phyloP scores from a whole-genome alignment of 1,140 invertebrate genomes.

The Drosophila bocki region DNA sequence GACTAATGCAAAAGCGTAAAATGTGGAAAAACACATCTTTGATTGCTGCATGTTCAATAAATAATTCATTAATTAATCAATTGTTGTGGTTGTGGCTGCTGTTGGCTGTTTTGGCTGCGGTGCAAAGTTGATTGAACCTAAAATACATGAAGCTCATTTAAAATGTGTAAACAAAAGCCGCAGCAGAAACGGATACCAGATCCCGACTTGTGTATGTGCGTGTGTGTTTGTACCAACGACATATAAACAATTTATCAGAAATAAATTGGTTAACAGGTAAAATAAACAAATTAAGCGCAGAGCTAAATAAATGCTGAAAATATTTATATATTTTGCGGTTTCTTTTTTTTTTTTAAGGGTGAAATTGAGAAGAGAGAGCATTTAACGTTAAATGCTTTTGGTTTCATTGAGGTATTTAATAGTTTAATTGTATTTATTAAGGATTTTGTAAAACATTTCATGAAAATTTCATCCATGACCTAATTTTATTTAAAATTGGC shows the following conservation, averaged over 20 bases:
- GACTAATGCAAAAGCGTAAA: constrained; percentile 41
- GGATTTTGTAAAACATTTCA: background rate
- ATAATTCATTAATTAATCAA: constrained; percentile 80
- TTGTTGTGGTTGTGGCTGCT: constrained; percentile 50
- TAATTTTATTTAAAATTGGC: background rate
- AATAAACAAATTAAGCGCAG: constrained; percentile 77
- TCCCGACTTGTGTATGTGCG: constrained; percentile 31
- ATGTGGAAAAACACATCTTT: constrained; percentile 48
- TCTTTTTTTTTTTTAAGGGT: constrained; percentile 1
- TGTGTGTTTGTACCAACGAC: constrained; percentile 36
- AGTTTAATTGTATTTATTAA: constrained; percentile 1
- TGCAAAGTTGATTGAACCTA: constrained; percentile 80
- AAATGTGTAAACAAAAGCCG: constrained; percentile 62
- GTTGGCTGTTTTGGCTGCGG: constrained; percentile 51
- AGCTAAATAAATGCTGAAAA: constrained; percentile 69
- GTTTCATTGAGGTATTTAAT: constrained; percentile 8
- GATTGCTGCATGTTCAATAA: constrained; percentile 61
- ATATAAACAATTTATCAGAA: constrained; percentile 77
- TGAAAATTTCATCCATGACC: background rate
- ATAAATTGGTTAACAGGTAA: constrained; percentile 82
- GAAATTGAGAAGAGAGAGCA: constrained; percentile 1
- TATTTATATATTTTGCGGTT: constrained; percentile 25
- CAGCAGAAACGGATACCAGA: constrained; percentile 55
- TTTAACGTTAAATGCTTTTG: constrained; percentile 15
- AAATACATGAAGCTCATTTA: constrained; percentile 66